Evolutionary conservation across 1,140 invertebrate genomes (phyloP), one percentile per base, ranked within the genome.

Genomic region (Plectrocnemia conspersa): DNA sequence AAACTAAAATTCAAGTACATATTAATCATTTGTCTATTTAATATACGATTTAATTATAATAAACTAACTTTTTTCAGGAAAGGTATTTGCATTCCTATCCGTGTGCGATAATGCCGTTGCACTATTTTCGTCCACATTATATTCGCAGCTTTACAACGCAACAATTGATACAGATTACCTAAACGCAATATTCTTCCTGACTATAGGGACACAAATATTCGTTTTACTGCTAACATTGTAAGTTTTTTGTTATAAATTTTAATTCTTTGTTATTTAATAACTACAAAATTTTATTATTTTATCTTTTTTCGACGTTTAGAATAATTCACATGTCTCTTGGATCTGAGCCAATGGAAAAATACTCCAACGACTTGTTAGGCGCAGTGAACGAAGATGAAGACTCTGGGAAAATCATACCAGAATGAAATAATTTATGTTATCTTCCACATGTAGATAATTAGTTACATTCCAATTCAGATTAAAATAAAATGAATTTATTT

Each of bases 21-120:
- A n/a, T n/a, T n/a, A n/a, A n/a, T n/a, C n/a, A n/a, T n/a, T n/a
- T n/a, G n/a, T n/a, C n/a, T 38, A 6, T 10, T 38, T 9, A 16
- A 38, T 38, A 38, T 9, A 7, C 13, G 35, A 38, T 38, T 38
- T 7, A 16, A 23, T 25, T 25, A 25, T 46, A 6, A 13, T 46
- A 9, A 21, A 9, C 4, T 4, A 49, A 32, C 35, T 33, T 48
- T 22, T 72, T 70, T 35, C 66, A 84, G 82, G 82, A 36, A 87
- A 86, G 66, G 78, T 85, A 2, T 87, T 86, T 63, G 82, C 85
- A 0, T 70, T 88, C 36, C 68, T 89, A 3, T 81, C 85, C 0
- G 84, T 86, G 1, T 86, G 83, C 58, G 85, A 89, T 63, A 88
- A 86, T 63, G 82, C 85, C 0, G 81, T 87, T 7, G 83, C 83